Base-by-base conservation (phyloP, 2,113 vertebrate species). In the Boleophthalmus pectinirostris region DNA sequence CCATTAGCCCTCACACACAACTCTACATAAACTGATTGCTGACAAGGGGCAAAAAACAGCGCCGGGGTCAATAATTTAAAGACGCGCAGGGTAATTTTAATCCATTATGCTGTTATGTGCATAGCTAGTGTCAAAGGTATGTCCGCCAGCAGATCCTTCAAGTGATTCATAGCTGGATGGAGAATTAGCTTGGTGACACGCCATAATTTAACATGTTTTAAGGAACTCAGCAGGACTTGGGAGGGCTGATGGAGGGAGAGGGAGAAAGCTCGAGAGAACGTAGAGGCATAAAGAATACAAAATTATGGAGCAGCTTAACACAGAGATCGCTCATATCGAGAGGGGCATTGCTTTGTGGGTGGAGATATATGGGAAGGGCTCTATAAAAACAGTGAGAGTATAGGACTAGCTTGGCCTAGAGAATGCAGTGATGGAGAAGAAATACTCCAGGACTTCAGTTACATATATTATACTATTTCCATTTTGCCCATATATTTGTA, bases 141-240 rank as follows among this genome's bases (percentile, higher is more conserved):
- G 85, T 76, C 82, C 45, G 29, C 66, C 56, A 79, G 89, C 72
- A 82, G 77, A 91, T 92, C 77, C 61, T 80, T 92, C 88, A 88
- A 92, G 88, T 92, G 92, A 93, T 93, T 93, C 90, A 92, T 92
- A 69, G 68, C 78, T 73, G 18, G 57, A 66, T 71, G 69, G 85
- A 83, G 88, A 89, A 93, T 92, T 90, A 90, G 75, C 91, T 92
- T 90, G 75, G 85, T 88, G 92, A 90, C 91, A 89, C 83, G 70
- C 91, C 88, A 90, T 92, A 88, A 92, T 93, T 93, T 92, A 91
- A 92, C 87, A 87, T 80, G 87, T 91, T 89, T 91, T 90, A 88
- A 91, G 90, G 84, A 93, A 93, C 89, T 90, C 74, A 60, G 75
- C 89, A 74, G 82, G 89, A 91, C 81, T 87, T 90, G 77, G 72